Evolutionary conservation across 2,113 vertebrate genomes (phyloP).

Genomic region (Eubucco bourcierii): DNA sequence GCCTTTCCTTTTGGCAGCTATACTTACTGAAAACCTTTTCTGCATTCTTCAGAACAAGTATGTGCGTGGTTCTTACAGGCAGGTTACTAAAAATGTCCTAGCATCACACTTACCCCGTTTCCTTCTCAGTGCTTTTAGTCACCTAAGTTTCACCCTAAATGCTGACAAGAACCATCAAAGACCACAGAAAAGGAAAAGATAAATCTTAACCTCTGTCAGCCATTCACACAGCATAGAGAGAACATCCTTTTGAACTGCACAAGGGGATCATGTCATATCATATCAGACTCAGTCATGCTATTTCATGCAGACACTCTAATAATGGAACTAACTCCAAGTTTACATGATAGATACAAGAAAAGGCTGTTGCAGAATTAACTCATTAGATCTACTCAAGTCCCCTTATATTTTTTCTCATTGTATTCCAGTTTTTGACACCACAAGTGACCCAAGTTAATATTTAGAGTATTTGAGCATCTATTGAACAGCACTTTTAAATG

Average conservation of each 20-base stretch:
- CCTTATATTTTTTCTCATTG: background rate
- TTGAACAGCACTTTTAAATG: background rate
- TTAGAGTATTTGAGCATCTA: background rate
- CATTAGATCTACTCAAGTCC: background rate
- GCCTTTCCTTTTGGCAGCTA: slow-evolving; percentile 28
- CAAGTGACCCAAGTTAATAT: background rate
- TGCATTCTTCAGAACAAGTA: slow-evolving; percentile 21
- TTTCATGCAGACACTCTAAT: background rate
- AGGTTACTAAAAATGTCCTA: slow-evolving; percentile 20
- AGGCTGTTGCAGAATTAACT: slow-evolving; percentile 6
- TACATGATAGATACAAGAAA: slow-evolving; percentile 52
- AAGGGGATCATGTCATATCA: background rate
- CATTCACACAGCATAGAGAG: background rate
- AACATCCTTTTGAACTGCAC: background rate
- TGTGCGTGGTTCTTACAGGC: background rate
- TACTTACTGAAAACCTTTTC: slow-evolving; percentile 58
- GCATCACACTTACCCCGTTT: background rate
- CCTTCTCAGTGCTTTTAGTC: background rate
- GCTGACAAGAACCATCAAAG: slow-evolving; percentile 47
- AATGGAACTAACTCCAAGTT: slow-evolving; percentile 38
- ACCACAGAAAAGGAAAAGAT: background rate
- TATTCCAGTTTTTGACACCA: background rate
- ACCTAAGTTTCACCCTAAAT: slow-evolving; percentile 13
- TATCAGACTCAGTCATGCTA: background rate
- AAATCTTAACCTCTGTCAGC: background rate